Percentiles rank a stretch among this genome's conserved stretches.
phyloP scores from a whole-genome alignment of 2,797 vertebrate species.

The Chloroceryle amazona region DNA sequence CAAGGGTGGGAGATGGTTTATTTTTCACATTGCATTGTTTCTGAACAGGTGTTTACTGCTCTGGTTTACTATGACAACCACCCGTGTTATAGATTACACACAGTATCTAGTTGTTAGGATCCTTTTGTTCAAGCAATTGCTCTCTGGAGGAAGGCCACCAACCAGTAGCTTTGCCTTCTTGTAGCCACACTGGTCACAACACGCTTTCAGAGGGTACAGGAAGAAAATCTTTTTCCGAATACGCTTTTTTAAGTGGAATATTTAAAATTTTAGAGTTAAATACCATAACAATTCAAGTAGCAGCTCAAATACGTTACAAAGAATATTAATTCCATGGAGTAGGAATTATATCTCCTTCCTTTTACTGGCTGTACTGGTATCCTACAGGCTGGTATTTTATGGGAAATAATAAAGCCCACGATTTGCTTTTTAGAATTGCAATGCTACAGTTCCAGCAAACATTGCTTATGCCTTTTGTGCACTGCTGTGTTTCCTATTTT shows the following conservation, averaged over 20 bases:
- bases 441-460: not conserved
- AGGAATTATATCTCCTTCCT: not conserved
- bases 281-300: not conserved
- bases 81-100: not conserved
- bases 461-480: not conserved
- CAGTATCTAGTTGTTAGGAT: not conserved
- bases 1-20: not conserved
- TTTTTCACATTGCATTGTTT: conserved; percentile 5
- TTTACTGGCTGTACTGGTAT: not conserved
- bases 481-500: not conserved
- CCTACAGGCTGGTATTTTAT: not conserved
- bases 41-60: conserved; percentile 27
- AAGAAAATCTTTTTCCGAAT: not conserved
- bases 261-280: not conserved
- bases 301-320: not conserved
- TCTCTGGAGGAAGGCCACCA: conserved; percentile 3
- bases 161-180: not conserved
- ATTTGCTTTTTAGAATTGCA: not conserved
- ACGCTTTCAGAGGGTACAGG: not conserved
- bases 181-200: not conserved
- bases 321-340: not conserved
- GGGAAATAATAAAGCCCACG: not conserved
- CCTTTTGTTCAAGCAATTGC: conserved; percentile 26
- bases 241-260: rapidly evolving
- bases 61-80: conserved; percentile 51